Base-by-base conservation (phyloP, 2,113 vertebrate genomes). In the Macquaria ambigua region DNA sequence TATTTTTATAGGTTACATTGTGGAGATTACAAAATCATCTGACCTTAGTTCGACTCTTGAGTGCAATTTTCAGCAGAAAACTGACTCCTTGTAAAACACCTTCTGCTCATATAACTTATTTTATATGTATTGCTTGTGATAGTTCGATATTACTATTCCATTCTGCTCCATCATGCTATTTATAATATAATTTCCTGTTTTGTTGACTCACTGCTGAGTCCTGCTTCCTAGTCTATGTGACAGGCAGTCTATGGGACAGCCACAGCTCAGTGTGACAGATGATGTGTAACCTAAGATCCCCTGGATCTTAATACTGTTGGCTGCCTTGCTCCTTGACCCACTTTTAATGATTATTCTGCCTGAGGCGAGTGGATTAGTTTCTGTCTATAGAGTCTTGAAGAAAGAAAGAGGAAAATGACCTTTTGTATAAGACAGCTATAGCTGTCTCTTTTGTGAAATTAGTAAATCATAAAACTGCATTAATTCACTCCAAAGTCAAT, bases 311-410 rank as follows among this genome's bases (percentile, higher is more conserved):
- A 91, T 90, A 77, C 75, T 56, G 68, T 76, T 63, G 85, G 81
- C 90, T 86, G 86, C 59, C 41, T 74, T 28, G 66, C 75, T 91
- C 77, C 84, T 86, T 91, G 92, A 91, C 93, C 93, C 83, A 90
- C 81, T 93, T 94, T 89, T 90, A 90, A 91, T 92, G 90, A 92
- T 92, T 87, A 89, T 87, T 85, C 89, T 72, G 85, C 79, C 84
- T 1, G 68, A 82, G 80, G 81, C 76, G 31, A 83, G 79, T 82
- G 85, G 89, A 92, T 93, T 92, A 87, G 76, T 86, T 83, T 87
- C 76, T 77, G 80, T 82, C 86, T 77, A 59, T 81, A 34, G 77
- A 77, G 80, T 77, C 59, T 12, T 34, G 67, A 74, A 86, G 63
- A 87, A 88, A 91, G 66, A 75, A 62, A 64, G 70, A 86, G 69